Evolutionary conservation across 2,113 vertebrate genomes (phyloP).

Genomic region (Salminus brasiliensis): DNA sequence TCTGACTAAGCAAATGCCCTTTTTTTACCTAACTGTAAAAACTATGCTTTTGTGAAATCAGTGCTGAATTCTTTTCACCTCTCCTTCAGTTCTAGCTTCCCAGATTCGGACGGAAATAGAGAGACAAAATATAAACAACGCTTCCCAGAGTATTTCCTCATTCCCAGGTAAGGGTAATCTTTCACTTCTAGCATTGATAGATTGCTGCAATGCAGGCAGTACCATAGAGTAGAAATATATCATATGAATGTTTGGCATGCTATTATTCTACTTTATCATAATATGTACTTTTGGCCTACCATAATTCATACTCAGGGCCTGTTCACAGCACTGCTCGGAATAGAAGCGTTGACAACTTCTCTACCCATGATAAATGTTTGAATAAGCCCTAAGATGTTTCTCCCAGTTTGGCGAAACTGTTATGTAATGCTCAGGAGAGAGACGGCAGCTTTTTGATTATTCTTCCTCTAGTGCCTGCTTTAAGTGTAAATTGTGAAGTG

Average conservation of each 20-base stretch:
- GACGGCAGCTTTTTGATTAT: conserved; percentile 11
- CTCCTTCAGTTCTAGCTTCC: conserved; percentile 23
- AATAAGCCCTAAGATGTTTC: conserved; percentile 53
- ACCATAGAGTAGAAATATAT: conserved; percentile 60
- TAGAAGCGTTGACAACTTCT: conserved; percentile 61
- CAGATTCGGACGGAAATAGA: conserved; percentile 32
- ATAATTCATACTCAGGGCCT: conserved; percentile 59
- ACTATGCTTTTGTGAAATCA: not conserved
- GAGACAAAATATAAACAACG: conserved; percentile 53
- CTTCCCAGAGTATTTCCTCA: conserved; percentile 51
- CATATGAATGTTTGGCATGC: conserved; percentile 64
- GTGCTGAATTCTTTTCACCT: conserved; percentile 6
- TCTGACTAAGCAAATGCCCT: not conserved
- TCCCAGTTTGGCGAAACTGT: conserved; percentile 27
- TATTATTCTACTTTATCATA: conserved; percentile 66
- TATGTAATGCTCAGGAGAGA: conserved; percentile 17
- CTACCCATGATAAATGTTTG: conserved; percentile 59
- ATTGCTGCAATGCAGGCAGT: conserved; percentile 54
- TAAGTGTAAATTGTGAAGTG: not conserved
- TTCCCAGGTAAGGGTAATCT: conserved; percentile 55
- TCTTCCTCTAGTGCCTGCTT: not conserved
- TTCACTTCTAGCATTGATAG: conserved; percentile 59
- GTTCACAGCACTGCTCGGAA: conserved; percentile 50
- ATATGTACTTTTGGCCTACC: conserved; percentile 62
- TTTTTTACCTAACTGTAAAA: not conserved